Conservation (phyloP, 2,113 vertebrate species). For the Austrofundulus limnaeus region DNA sequence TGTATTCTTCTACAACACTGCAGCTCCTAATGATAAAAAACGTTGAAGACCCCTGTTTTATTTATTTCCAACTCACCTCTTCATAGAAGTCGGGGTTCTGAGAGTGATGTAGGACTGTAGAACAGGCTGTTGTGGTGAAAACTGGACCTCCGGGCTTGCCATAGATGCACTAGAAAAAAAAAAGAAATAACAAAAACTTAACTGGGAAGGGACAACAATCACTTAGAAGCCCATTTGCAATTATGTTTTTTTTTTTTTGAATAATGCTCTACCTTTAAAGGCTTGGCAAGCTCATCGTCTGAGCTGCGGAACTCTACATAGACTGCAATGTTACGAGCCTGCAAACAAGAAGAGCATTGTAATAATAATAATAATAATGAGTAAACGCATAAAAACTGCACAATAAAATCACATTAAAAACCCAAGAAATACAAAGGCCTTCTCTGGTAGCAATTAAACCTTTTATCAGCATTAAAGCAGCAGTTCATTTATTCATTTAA, state of each 20-base stretch:
- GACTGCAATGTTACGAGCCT: constrained; percentile 96
- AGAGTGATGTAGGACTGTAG: constrained; percentile 92
- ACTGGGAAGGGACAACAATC: neutral
- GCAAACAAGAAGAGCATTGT: constrained; percentile 54
- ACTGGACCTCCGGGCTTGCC: constrained; percentile 92
- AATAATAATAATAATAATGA: constrained; percentile 18
- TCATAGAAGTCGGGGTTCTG: constrained; percentile 98
- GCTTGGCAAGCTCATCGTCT: constrained; percentile 89
- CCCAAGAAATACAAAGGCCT: neutral
- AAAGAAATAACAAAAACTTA: neutral
- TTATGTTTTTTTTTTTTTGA: neutral
- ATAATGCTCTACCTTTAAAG: constrained; percentile 84
- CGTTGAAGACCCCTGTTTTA: neutral
- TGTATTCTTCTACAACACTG: no score
- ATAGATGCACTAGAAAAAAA: constrained; percentile 89
- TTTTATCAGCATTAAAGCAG: neutral
- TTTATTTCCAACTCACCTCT: constrained; percentile 83
- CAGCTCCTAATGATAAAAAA: no score
- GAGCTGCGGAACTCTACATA: constrained; percentile 93
- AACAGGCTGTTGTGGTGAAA: constrained; percentile 87
- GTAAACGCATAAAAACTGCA: constrained; percentile 1
- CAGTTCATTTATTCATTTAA: neutral
- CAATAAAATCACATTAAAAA: constrained; percentile 12
- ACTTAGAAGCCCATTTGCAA: constrained; percentile 10
- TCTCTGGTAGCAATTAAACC: neutral